Base-by-base conservation (phyloP, 1,140 invertebrate genomes). In the Drepana arcuata region DNA sequence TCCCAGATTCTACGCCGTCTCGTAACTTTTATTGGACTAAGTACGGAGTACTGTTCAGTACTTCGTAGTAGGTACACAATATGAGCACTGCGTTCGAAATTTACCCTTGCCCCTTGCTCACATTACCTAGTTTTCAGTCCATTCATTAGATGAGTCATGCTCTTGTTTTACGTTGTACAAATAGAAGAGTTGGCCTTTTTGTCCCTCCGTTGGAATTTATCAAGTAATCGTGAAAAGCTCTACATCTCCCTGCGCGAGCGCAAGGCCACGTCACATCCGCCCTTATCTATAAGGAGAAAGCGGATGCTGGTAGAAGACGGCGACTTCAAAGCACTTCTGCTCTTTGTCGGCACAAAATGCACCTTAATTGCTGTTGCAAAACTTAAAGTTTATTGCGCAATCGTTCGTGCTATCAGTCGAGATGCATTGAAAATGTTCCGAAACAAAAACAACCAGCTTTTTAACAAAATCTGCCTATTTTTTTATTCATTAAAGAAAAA, bases 261-360 rank as follows among this genome's bases (percentile, higher is more conserved):
- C 67, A 77, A 80, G 75, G 72, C 72, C 72, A 65, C 62, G 66
- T 73, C 62, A 77, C 55, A 66, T 80, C 75, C 75, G 75, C 53
- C 48, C 41, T 57, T 68, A 73, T 71, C 59, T 59, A 42, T 41
- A 32, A 14, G 34, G 65, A 67, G 74, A 79, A 79, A 79, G 74
- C 74, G 69, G 74, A 74, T 74, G 62, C 65, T 59, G 52, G 29
- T 27, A 6, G 9, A 23, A 30, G 34, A 9, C 70, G 70, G 70
- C 54, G 23, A 60, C 65, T 63, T 75, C 61, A 74, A 79, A 74
- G 56, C 24, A 12, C 14, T 16, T 16, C 15, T 39, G 45, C 48
- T 57, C 62, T 79, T 73, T 79, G 74, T 68, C 67, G 67, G 69
- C 42, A 36, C 31, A n/a, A n/a, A n/a, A n/a, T 34, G 10, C 35